Percentiles rank a stretch among this genome's conserved stretches.
Evolutionary conservation across 2,888 invertebrate genomes (phyloP).

Genomic region (Resseliella maxima): DNA sequence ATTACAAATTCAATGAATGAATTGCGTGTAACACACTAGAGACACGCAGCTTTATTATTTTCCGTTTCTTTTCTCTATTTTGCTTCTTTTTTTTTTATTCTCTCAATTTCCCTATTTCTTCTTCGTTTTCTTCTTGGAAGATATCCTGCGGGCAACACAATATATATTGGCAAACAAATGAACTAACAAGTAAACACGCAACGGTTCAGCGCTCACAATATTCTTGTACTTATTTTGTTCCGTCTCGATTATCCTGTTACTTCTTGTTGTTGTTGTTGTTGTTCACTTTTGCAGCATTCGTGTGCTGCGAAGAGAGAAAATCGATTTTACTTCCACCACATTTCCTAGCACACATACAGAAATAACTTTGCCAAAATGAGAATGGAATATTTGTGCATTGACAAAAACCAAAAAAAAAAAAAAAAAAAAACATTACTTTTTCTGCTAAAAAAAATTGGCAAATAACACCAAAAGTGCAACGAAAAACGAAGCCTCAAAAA

Average conservation of each 20-base stretch:
- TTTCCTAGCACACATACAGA: not conserved
- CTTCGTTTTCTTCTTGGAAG: not conserved
- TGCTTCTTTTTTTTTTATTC: no score
- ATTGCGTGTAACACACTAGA: not conserved
- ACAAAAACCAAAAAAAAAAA: not conserved
- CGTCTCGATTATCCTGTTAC: not conserved
- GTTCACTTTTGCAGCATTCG: not conserved
- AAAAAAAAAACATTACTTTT: not conserved
- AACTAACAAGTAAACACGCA: constrained; percentile 41
- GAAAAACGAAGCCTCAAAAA: not conserved
- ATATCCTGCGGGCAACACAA: not conserved
- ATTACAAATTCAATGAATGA: no score
- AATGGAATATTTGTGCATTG: not conserved
- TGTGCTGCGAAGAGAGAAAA: not conserved
- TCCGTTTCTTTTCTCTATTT: no score
- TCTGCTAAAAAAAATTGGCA: not conserved
- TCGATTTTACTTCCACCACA: constrained; percentile 19
- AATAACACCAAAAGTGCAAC: not conserved
- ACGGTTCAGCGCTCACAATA: not conserved
- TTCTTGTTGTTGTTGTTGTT: not conserved
- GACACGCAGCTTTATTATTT: no score
- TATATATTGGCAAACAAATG: not conserved
- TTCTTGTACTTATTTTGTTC: constrained; percentile 17
- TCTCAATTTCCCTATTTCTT: no score
- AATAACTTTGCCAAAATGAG: not conserved